Evolutionary conservation across 2,888 invertebrate genomes (phyloP).

Genomic region (Rambutsinella grinnellia): DNA sequence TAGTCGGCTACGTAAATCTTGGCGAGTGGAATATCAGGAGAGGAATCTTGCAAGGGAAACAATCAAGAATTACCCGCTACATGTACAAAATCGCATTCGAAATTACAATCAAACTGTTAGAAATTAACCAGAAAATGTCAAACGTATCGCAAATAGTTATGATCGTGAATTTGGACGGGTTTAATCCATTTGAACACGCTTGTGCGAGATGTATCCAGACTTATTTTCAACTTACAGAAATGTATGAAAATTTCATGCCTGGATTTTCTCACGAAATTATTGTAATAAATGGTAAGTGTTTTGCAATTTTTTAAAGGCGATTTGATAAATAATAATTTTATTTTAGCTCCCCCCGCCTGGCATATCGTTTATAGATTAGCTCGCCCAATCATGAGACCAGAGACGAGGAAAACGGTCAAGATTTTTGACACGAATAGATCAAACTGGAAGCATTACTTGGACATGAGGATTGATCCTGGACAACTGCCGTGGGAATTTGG

Average conservation of each 20-base stretch:
- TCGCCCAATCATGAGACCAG: slow-evolving; percentile 15
- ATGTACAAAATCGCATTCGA: not conserved
- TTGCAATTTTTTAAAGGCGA: not conserved
- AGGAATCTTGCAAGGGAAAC: slow-evolving; percentile 23
- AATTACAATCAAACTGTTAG: not conserved
- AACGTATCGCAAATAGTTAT: slow-evolving; percentile 9
- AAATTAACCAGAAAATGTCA: not conserved
- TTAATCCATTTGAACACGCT: not conserved
- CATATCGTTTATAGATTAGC: slow-evolving; percentile 1
- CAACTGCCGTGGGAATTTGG: slow-evolving; percentile 4
- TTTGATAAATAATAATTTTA: no score
- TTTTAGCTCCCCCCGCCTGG: slow-evolving; percentile 1
- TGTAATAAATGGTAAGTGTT: slow-evolving; percentile 21
- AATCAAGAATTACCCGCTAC: slow-evolving; percentile 7
- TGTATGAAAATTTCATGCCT: slow-evolving; percentile 22
- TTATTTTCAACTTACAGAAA: slow-evolving; percentile 10
- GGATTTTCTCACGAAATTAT: slow-evolving; percentile 13
- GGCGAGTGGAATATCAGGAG: slow-evolving; percentile 12
- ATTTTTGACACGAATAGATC: slow-evolving; percentile 19
- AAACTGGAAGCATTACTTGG: slow-evolving; percentile 16
- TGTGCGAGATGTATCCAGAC: not conserved
- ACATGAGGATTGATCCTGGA: slow-evolving; percentile 14
- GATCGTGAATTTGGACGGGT: not conserved
- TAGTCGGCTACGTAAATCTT: slow-evolving; percentile 8
- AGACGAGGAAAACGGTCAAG: slow-evolving; percentile 6